Base-by-base conservation (phyloP, 2,797 vertebrate species). In the Melanogrammus aeglefinus region DNA sequence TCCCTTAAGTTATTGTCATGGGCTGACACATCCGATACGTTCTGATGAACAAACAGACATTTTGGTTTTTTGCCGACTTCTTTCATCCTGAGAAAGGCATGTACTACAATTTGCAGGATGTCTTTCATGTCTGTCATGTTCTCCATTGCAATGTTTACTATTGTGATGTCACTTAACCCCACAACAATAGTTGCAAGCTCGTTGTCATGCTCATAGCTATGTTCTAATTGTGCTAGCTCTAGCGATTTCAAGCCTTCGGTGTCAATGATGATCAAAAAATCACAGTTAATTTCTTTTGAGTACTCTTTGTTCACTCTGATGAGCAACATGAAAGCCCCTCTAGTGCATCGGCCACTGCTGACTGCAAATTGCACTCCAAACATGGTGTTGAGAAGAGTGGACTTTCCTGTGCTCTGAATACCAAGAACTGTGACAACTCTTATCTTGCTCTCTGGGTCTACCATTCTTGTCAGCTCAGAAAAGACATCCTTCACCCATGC, bases 21-120 rank as follows among this genome's bases (percentile, higher is more conserved):
- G 6, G 88, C 87, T 31, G 87, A 86, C 0, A 92, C 81, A 24
- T 87, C 86, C n/a, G 86, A 51, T 4, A 91, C 87, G 44, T 91
- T 92, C 76, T 91, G 90, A 31, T 92, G 90, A 4, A 91, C 89
- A 74, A 91, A 91, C 6, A 80, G 85, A 79, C 90, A 91, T 3
- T 39, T 86, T 4, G 87, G 85, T 38, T 78, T 89, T 70, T 85
- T 87, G 2, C 86, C 86, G 69, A 73, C 51, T 44, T 75, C 36
- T 21, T 44, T 76, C 38, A 76, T 76, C 35, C 80, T 44, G 27
- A 74, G 66, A 13, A 76, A 44, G 18, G 75, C 21, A 21, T 72
- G 24, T 14, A 70, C 39, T 6, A 75, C 76, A 16, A 72, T 75
- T 13, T 75, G 66, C 47, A 83, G 21, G 74, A 80, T 27, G 39